Base-by-base conservation (phyloP, 37 sponge, comb jelly and placozoan genomes). In the Halisarca cf. caerulea region DNA sequence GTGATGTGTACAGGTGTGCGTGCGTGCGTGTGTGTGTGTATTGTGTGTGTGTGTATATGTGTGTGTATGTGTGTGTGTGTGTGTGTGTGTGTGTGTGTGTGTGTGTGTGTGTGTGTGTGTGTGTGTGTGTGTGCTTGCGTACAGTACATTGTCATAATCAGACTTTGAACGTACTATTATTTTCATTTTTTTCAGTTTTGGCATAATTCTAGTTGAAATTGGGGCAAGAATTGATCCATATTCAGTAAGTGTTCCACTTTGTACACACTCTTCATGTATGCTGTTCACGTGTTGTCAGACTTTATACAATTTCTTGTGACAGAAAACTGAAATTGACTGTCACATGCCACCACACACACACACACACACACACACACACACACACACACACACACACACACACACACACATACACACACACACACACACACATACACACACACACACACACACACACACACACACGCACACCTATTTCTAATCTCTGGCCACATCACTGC, bases 221-320 rank as follows among this genome's bases (percentile, higher is more conserved):
- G 94, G 90, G 14, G 87, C 90, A 7, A 84, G 94, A 87, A 81
- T 85, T 60, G 94, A 93, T 62, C 94, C 91, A 37, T 85, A 75
- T 64, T 81, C 82, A 86, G 92, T 92, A 83, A 84, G 92, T 55
- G n/a, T n/a, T n/a, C n/a, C n/a, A n/a, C n/a, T n/a, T n/a, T n/a
- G n/a, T 23, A 40, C 47, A 35, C 30, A 72, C 43, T n/a, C n/a
- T n/a, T n/a, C n/a, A n/a, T n/a, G n/a, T n/a, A 42, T 18, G 47
- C 40, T 20, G 40, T 3, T 30, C 8, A 58, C 73, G 18, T 28
- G 39, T 41, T 42, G n/a, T n/a, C n/a, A n/a, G n/a, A n/a, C n/a
- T n/a, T n/a, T n/a, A n/a, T n/a, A n/a, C n/a, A n/a, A n/a, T n/a
- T n/a, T n/a, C n/a, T n/a, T n/a, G n/a, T n/a, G n/a, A n/a, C n/a